phyloP scores from a whole-genome alignment of 2,113 vertebrate species.

The Charina bottae region DNA sequence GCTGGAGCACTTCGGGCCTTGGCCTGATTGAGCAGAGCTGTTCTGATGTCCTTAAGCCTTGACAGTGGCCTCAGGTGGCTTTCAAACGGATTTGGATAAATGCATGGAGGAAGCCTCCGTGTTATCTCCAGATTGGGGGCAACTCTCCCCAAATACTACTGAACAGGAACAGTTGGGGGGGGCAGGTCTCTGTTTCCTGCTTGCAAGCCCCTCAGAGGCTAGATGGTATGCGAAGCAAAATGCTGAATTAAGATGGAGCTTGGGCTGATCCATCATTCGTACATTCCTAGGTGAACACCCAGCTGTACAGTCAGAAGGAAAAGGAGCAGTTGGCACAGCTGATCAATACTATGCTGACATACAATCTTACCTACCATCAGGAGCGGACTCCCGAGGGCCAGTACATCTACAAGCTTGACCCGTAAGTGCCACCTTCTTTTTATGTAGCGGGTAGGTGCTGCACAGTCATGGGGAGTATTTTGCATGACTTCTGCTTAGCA shows the following conservation, averaged over 20 bases:
- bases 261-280: background rate
- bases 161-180: background rate
- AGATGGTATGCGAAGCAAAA: background rate
- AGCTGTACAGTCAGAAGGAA: constrained; percentile 92
- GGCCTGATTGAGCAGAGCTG: background rate
- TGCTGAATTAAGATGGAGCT: background rate
- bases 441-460: rapidly evolving
- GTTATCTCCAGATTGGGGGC: background rate
- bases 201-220: background rate
- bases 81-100: background rate
- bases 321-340: constrained; percentile 90
- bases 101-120: background rate
- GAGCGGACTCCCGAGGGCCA: constrained; percentile 90
- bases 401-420: constrained; percentile 88
- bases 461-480: rapidly evolving
- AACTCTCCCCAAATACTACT: background rate
- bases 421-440: constrained; percentile 79
- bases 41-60: background rate
- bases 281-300: constrained; percentile 87
- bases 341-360: constrained; percentile 91
- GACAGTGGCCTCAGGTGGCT: background rate
- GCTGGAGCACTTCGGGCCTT: background rate
- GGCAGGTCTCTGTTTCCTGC: background rate
- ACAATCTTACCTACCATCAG: constrained; percentile 94
- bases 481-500: background rate